A percentile compares a stretch with the other conserved stretches of the same genome.
Evolutionary conservation across 2,888 invertebrate genomes (phyloP).

Genomic region (Pterobdella sp.): DNA sequence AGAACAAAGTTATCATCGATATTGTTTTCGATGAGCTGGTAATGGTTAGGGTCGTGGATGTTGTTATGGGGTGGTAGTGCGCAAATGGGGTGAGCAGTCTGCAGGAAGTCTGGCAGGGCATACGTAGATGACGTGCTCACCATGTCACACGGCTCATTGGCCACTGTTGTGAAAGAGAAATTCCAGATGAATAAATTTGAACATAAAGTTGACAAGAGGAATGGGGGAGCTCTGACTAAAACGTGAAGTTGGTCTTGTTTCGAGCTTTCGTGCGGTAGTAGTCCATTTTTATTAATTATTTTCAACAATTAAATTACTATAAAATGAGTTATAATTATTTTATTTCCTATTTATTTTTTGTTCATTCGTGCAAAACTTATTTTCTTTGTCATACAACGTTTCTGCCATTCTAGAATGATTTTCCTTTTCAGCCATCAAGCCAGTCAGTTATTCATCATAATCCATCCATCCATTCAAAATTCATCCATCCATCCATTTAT

Average conservation of each 20-base stretch:
- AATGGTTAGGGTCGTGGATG: neutral
- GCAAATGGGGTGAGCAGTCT: too few species aligned
- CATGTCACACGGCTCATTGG: neutral
- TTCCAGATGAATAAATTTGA: too few species aligned
- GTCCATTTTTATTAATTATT: too few species aligned
- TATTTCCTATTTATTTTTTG: neutral
- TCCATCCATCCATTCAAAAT: neutral
- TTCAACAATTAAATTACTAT: slow-evolving; percentile 3
- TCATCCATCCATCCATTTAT: neutral
- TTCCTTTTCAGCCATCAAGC: neutral
- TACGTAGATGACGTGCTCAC: neutral
- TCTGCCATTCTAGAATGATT: neutral
- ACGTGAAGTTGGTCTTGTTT: too few species aligned
- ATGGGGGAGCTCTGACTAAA: too few species aligned
- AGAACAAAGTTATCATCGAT: neutral
- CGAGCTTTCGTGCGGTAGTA: too few species aligned
- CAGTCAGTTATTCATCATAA: neutral
- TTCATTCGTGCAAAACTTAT: neutral
- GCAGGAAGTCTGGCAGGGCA: neutral
- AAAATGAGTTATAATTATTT: neutral
- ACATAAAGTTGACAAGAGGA: too few species aligned
- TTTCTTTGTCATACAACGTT: too few species aligned
- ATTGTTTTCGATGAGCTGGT: neutral
- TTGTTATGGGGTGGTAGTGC: too few species aligned
- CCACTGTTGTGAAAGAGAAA: too few species aligned